A percentile compares a stretch with the other conserved stretches of the same genome.
These are phyloP conservation scores for Arion vulgaris DNA, from an alignment of 1,140 invertebrate species.

Conservation along the genomic window DNA sequence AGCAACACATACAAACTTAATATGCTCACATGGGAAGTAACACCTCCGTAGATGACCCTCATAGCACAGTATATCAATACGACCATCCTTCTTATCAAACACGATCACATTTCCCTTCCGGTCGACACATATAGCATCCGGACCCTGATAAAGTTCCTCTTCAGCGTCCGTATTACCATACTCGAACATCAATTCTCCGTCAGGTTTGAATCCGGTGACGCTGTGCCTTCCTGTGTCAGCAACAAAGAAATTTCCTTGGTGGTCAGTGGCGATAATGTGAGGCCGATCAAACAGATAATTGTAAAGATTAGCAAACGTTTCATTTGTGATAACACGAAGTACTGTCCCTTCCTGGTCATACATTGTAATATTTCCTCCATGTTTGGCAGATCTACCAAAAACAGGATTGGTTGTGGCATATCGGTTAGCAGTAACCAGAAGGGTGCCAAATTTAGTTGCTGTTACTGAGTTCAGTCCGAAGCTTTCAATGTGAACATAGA, in stretches of 20 bases:
- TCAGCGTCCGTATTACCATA: slow-evolving; percentile 63
- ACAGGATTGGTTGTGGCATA: slow-evolving; percentile 52
- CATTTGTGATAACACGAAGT: slow-evolving; percentile 59
- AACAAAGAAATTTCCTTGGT: slow-evolving; percentile 54
- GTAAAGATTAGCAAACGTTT: slow-evolving; percentile 52
- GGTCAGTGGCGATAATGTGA: slow-evolving; percentile 52
- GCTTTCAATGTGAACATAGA: slow-evolving; percentile 61
- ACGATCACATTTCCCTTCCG: slow-evolving; percentile 58
- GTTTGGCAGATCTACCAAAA: slow-evolving; percentile 55
- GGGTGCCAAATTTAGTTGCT: slow-evolving; percentile 50
- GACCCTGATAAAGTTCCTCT: slow-evolving; percentile 61
- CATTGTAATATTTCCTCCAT: slow-evolving; percentile 64
- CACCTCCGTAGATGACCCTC: slow-evolving; percentile 60
- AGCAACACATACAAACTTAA: slow-evolving; percentile 54
- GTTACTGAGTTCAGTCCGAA: slow-evolving; percentile 64
- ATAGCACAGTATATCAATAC: slow-evolving; percentile 57
- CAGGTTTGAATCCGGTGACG: slow-evolving; percentile 53
- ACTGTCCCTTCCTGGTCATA: slow-evolving; percentile 56
- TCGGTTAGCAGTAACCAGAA: slow-evolving; percentile 61
- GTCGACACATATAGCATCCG: slow-evolving; percentile 59
- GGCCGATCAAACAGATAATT: slow-evolving; percentile 61
- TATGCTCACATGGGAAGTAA: slow-evolving; percentile 55
- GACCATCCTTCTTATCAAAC: slow-evolving; percentile 61
- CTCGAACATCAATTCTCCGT: slow-evolving; percentile 59
- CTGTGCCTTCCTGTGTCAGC: slow-evolving; percentile 60